Conservation (phyloP, 2,113 vertebrate genomes). For the cattle (Bos taurus) region DNA sequence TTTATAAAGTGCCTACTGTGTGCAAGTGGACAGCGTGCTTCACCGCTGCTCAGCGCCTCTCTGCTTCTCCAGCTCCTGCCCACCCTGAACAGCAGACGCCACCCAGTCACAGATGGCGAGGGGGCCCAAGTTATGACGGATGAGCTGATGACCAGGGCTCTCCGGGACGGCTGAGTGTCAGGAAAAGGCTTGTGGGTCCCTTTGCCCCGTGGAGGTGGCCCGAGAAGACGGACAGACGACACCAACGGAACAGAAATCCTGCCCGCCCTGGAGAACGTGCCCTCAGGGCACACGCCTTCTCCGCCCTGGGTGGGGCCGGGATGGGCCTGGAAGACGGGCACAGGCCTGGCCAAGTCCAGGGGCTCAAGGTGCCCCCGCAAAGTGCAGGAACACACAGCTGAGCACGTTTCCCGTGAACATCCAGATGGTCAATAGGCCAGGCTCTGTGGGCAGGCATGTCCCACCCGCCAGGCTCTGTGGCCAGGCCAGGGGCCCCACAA, state of each 20-base stretch:
- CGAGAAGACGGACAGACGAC: background rate
- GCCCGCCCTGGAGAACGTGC: fast-evolving
- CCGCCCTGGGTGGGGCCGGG: fast-evolving
- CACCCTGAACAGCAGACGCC: fast-evolving
- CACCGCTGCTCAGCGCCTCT: fast-evolving
- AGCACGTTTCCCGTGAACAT: fast-evolving
- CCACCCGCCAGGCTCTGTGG: background rate
- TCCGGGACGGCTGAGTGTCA: background rate
- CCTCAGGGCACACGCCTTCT: background rate
- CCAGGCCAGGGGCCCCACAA: background rate
- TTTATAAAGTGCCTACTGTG: background rate
- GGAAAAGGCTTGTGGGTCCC: background rate
- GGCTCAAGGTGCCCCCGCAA: too few relatives aligned
- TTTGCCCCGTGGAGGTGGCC: too few relatives aligned
- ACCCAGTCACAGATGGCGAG: background rate
- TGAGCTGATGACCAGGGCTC: background rate
- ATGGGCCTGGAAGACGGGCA: background rate
- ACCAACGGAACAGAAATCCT: background rate
- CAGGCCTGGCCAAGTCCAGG: fast-evolving
- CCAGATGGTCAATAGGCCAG: background rate
- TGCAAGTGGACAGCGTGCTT: background rate
- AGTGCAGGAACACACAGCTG: background rate
- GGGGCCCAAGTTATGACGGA: background rate
- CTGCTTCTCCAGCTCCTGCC: background rate
- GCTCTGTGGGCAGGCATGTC: background rate